Evolutionary conservation across 2,113 vertebrate genomes (phyloP).

Genomic region (Crotalus viridis): DNA sequence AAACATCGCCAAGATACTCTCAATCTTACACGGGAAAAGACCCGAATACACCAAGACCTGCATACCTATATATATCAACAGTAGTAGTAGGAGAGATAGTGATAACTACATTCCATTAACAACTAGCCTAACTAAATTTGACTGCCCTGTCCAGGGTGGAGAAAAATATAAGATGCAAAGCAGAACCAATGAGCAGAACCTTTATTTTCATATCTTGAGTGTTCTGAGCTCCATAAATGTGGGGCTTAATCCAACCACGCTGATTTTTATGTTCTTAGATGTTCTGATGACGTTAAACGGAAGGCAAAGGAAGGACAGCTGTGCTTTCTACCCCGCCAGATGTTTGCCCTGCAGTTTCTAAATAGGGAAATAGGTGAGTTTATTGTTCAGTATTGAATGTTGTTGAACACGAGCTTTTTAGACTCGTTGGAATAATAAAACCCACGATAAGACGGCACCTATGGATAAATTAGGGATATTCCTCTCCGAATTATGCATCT

Average conservation of each 20-base stretch:
- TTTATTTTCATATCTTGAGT: neutral
- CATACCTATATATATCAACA: no score
- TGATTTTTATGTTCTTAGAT: neutral
- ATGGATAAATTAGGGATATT: neutral
- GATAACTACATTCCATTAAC: neutral
- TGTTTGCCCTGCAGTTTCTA: neutral
- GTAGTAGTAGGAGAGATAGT: neutral
- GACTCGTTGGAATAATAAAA: neutral
- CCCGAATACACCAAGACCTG: no score
- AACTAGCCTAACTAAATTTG: neutral
- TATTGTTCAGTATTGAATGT: neutral
- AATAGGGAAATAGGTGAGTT: neutral
- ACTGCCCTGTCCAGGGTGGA: neutral
- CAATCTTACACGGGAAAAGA: no score
- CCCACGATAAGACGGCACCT: neutral
- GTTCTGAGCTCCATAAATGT: neutral
- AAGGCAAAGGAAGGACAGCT: neutral
- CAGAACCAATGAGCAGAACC: neutral
- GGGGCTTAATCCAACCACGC: neutral
- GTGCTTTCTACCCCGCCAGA: neutral
- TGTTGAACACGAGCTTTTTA: neutral
- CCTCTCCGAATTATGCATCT: slow-evolving; percentile 25
- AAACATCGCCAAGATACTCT: no score
- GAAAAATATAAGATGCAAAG: neutral
- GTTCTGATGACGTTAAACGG: no score